Percentiles rank a stretch among this genome's conserved stretches.
These are phyloP conservation scores for Octonoba sinensis DNA, from an alignment of 2,888 invertebrate species.

Conservation along the genomic window DNA sequence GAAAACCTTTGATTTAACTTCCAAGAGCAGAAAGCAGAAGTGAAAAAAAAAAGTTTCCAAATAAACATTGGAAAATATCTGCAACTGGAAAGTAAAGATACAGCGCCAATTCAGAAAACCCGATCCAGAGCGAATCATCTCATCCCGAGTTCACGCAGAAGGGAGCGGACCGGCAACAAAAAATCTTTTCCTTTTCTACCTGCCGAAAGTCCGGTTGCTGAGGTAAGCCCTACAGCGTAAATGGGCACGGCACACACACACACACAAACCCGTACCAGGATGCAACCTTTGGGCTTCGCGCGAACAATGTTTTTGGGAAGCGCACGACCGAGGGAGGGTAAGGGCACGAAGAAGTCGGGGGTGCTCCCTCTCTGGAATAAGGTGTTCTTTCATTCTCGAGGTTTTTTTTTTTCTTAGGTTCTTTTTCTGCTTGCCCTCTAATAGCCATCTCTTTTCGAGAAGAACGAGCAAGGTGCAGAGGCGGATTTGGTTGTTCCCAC, in stretches of 20 bases:
- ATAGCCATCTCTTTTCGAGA: too few species aligned
- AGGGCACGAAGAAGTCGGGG: constrained; percentile 37
- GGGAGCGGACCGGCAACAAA: not conserved
- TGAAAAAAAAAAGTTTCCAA: not conserved
- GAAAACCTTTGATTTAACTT: too few species aligned
- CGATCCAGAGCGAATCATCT: not conserved
- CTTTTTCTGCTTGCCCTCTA: too few species aligned
- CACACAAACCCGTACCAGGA: constrained; percentile 44
- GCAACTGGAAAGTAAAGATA: not conserved
- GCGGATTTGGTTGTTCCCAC: too few species aligned
- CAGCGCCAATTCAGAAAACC: not conserved
- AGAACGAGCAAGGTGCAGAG: too few species aligned
- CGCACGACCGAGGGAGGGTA: constrained; percentile 33
- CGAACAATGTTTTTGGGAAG: constrained; percentile 8
- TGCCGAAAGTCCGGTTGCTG: constrained; percentile 25
- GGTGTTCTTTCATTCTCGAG: too few species aligned
- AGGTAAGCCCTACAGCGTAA: constrained; percentile 46
- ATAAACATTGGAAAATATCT: not conserved
- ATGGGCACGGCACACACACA: constrained; percentile 39
- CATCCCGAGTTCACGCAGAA: constrained; percentile 1
- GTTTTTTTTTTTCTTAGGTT: too few species aligned
- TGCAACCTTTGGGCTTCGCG: constrained; percentile 1
- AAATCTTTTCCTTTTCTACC: constrained; percentile 1
- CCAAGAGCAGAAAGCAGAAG: not conserved
- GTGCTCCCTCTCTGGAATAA: constrained; percentile 1